Conservation (phyloP, 2,797 vertebrate genomes). For the Myripristis murdjan region DNA sequence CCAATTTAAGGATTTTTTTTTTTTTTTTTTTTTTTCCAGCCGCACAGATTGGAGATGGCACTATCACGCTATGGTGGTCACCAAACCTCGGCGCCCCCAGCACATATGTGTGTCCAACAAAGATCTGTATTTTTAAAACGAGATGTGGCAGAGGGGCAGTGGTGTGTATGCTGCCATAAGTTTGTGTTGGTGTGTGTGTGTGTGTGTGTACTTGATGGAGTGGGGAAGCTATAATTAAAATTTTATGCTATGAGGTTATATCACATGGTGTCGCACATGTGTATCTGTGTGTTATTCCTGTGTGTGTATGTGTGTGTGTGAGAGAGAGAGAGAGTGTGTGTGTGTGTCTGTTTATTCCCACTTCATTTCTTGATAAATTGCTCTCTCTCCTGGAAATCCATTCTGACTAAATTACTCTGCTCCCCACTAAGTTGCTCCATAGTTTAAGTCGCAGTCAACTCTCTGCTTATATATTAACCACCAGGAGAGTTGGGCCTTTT, state of each 20-base stretch:
- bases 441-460: conserved; percentile 40
- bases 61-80: conserved; percentile 53
- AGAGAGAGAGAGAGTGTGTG: conserved; percentile 18
- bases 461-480: conserved; percentile 49
- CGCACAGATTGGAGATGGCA: conserved; percentile 59
- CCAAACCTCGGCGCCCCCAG: conserved; percentile 33
- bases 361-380: conserved; percentile 66
- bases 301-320: conserved; percentile 11
- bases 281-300: conserved; percentile 19
- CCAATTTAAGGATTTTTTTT: conserved; percentile 68
- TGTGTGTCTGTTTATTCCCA: conserved; percentile 35
- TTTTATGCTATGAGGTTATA: conserved; percentile 51
- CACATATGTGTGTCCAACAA: conserved; percentile 56
- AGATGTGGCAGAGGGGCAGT: conserved; percentile 57
- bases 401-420: conserved; percentile 68
- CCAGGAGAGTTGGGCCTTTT: conserved; percentile 2
- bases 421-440: conserved; percentile 59
- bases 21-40: conserved; percentile 42
- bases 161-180: conserved; percentile 5
- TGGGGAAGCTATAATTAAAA: conserved; percentile 62
- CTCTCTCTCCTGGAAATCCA: conserved; percentile 65
- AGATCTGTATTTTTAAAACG: conserved; percentile 57
- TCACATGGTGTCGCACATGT: conserved; percentile 25
- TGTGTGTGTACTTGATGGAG: conserved; percentile 51
- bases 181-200: conserved; percentile 4